Evolutionary conservation across 2,888 invertebrate species (phyloP).

Genomic region (Leptinotarsa peninsularis): DNA sequence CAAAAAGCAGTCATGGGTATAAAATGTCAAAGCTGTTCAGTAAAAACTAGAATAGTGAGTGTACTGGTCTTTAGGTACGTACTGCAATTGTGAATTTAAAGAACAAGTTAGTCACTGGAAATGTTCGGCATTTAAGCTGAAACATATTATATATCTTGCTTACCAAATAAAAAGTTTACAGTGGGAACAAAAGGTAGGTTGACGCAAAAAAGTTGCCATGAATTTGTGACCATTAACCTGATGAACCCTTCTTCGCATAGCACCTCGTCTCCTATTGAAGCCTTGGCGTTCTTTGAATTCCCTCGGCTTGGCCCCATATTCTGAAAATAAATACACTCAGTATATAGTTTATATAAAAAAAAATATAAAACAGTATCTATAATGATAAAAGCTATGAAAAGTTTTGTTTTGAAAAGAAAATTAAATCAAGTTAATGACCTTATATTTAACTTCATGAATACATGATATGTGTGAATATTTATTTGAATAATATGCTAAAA

Average conservation of each 20-base stretch:
- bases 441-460: too few relatives aligned
- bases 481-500: too few relatives aligned
- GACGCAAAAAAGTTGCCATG: slow-evolving; percentile 98
- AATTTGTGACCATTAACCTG: slow-evolving; percentile 99
- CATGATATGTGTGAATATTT: too few relatives aligned
- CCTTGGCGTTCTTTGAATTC: slow-evolving; percentile 98
- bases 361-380: too few relatives aligned
- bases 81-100: too few relatives aligned
- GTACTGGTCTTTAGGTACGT: too few relatives aligned
- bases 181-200: slow-evolving; percentile 99
- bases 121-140: slow-evolving; percentile 1
- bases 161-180: slow-evolving; percentile 99
- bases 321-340: slow-evolving; percentile 55
- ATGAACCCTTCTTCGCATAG: slow-evolving; percentile 97
- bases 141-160: slow-evolving; percentile 58
- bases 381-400: too few relatives aligned
- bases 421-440: too few relatives aligned
- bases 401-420: too few relatives aligned
- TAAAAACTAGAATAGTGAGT: background rate
- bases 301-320: slow-evolving; percentile 72
- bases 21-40: background rate
- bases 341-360: too few relatives aligned
- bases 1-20: too few relatives aligned
- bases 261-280: slow-evolving; percentile 95
- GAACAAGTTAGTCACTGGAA: background rate